Evolutionary conservation across 64 coral and sea anemone species (phyloP).

Genomic region (Actinia equina): DNA sequence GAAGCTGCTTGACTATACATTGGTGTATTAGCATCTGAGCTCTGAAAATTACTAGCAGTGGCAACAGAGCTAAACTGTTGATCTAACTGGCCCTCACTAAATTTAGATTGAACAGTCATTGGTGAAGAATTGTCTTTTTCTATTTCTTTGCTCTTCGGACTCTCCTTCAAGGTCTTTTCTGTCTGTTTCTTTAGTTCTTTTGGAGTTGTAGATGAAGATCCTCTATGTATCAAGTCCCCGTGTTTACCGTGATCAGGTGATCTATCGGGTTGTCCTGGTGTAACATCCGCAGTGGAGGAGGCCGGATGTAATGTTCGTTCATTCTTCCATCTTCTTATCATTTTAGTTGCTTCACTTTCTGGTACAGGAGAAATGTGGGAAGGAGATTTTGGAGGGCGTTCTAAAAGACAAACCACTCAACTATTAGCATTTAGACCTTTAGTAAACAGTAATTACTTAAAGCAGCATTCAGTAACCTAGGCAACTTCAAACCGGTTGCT

Average conservation of each 20-base stretch:
- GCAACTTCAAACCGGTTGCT: too few species aligned
- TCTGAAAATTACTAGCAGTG: not conserved
- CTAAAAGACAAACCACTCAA: not conserved
- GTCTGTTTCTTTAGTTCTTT: not conserved
- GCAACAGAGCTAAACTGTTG: not conserved
- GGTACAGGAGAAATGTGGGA: not conserved
- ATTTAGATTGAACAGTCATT: not conserved
- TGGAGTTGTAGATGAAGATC: not conserved
- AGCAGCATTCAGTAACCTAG: too few species aligned
- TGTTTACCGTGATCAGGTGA: not conserved
- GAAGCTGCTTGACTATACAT: not conserved
- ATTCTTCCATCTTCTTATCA: conserved; percentile 6
- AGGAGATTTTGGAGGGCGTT: conserved; percentile 9
- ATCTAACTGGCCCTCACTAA: not conserved
- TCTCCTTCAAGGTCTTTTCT: not conserved
- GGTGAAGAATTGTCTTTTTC: not conserved
- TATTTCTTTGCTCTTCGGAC: not conserved
- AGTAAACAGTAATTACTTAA: too few species aligned
- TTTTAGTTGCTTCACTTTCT: conserved; percentile 10
- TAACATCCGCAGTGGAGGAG: not conserved
- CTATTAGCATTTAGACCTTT: too few species aligned
- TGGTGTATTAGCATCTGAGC: not conserved
- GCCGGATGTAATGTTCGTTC: not conserved
- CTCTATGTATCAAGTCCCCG: not conserved
- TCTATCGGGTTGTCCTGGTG: not conserved